Base-by-base conservation (phyloP, 2,113 vertebrate genomes). In the Oriolus oriolus region DNA sequence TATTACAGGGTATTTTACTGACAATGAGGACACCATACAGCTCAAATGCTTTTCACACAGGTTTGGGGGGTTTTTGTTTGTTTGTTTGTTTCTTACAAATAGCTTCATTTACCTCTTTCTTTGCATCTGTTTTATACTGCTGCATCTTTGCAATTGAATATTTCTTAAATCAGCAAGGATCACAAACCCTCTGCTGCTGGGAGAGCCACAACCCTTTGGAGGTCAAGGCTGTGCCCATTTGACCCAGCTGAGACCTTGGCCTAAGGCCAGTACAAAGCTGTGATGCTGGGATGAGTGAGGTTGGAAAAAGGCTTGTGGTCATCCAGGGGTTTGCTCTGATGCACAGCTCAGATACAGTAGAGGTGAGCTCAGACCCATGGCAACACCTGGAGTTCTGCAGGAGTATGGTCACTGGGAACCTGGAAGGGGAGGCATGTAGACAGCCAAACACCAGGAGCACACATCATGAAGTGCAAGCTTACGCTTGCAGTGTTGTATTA, bases 401-500 rank as follows among this genome's bases (percentile, higher is more conserved):
- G 56, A 42, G 26, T 37, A 1, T 10, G 5, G 8, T n/a, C 21
- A 19, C 31, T 39, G 50, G 45, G 52, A 60, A 23, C 56, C 18
- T 81, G 49, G 35, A 30, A 59, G 15, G 10, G 8, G 18, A 30
- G 39, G 7, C 19, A 17, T 9, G 24, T 2, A 41, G 26, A 35
- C 8, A 87, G 23, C 17, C 54, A 74, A 47, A 35, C 11, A 69
- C 7, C 35, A 47, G 24, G 27, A 89, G 2, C 23, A 69, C 50
- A 31, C 0, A 0, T 4, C 50, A 23, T 8, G 16, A 61, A 61
- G 13, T 26, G 5, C 31, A 77, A 77, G 7, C 5, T 69, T 17
- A 20, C 8, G 5, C 31, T 50, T 44, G 35, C 24, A 42, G 7
- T 31, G 28, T 16, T 35, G 4, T 16, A 15, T 47, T 37, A 39